Conservation (phyloP, 1,140 invertebrate genomes). For the Plectus sambesii region DNA sequence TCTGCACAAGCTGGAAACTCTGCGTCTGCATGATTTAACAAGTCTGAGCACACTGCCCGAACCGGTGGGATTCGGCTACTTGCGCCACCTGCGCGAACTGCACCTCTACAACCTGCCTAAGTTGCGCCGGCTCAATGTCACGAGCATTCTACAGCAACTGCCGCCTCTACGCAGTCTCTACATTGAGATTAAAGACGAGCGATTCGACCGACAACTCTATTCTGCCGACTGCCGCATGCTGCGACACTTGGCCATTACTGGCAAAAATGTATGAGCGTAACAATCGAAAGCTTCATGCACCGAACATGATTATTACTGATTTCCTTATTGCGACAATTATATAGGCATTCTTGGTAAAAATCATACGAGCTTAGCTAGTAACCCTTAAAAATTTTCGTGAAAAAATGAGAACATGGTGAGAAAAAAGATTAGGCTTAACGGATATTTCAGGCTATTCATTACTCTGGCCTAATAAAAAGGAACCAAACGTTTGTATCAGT, state of each 20-base stretch:
- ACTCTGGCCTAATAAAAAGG: no score
- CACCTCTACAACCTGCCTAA: neutral
- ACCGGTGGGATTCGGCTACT: neutral
- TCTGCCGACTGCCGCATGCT: neutral
- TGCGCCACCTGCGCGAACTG: neutral
- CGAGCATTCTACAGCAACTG: neutral
- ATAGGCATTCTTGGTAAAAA: no score
- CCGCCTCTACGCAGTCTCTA: neutral
- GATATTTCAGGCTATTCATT: no score
- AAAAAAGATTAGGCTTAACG: no score
- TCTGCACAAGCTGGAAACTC: neutral
- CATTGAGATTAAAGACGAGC: neutral
- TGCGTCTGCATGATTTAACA: neutral
- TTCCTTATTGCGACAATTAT: no score
- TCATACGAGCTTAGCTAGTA: no score
- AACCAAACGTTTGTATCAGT: no score
- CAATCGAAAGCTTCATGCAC: no score
- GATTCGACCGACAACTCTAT: neutral
- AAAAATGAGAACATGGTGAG: no score
- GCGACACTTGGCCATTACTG: neutral
- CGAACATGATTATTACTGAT: no score
- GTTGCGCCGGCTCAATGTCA: neutral
- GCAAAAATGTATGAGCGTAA: no score
- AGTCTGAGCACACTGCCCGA: neutral
- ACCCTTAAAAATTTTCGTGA: no score